These are phyloP conservation scores for Thamnaconus septentrionalis DNA, from an alignment of 2,113 vertebrate genomes.

Conservation along the genomic window DNA sequence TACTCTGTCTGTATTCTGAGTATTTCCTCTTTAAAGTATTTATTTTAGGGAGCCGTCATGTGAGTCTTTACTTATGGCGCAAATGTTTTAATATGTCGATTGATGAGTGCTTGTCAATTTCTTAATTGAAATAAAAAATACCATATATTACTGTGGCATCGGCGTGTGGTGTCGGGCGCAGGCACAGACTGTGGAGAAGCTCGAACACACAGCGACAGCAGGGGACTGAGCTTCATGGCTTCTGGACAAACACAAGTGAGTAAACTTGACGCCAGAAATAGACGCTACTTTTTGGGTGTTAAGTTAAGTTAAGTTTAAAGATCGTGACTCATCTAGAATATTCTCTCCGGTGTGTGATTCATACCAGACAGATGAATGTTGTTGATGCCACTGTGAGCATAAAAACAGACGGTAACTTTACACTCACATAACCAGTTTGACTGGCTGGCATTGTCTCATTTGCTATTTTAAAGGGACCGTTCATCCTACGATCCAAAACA, in stretches of 20 bases:
- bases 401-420: neutral
- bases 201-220: too few relatives aligned
- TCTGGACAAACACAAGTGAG: too few relatives aligned
- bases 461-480: too few relatives aligned
- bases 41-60: slow-evolving; percentile 75
- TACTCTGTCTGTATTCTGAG: slow-evolving; percentile 74
- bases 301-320: too few relatives aligned
- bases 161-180: neutral
- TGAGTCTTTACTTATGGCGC: slow-evolving; percentile 63
- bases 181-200: too few relatives aligned
- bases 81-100: slow-evolving; percentile 76
- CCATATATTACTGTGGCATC: slow-evolving; percentile 64
- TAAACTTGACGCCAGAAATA: too few relatives aligned
- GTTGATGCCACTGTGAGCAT: neutral
- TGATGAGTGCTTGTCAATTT: slow-evolving; percentile 80
- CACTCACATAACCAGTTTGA: neutral
- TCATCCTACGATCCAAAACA: too few relatives aligned
- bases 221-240: too few relatives aligned
- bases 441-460: neutral
- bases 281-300: too few relatives aligned
- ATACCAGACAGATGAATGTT: neutral
- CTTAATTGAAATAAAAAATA: slow-evolving; percentile 78
- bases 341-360: too few relatives aligned
- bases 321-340: too few relatives aligned
- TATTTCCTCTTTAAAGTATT: slow-evolving; percentile 79